Evolutionary conservation across 2,888 invertebrate species (phyloP).

Genomic region (Gortyna flavago): DNA sequence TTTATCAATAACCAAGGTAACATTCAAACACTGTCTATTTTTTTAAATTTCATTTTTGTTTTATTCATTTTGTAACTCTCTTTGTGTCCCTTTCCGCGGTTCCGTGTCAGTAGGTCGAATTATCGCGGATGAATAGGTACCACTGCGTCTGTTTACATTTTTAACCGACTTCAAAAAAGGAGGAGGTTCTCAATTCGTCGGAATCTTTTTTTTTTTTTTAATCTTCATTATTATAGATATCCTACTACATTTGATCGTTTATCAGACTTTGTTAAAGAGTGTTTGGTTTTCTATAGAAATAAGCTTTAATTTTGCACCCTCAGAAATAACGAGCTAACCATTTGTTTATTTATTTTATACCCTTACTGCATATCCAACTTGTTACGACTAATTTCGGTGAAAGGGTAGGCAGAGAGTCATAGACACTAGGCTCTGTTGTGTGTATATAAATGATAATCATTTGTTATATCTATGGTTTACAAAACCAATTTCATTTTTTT

Average conservation of each 20-base stretch:
- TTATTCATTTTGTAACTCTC: not conserved
- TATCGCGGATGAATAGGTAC: slow-evolving; percentile 20
- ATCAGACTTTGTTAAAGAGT: not conserved
- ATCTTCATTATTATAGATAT: not conserved
- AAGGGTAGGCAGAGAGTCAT: not conserved
- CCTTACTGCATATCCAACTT: too few species aligned
- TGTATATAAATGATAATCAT: not conserved
- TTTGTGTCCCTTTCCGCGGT: slow-evolving; percentile 3
- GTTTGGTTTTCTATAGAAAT: not conserved
- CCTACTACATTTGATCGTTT: not conserved
- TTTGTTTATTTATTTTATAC: slow-evolving; percentile 21
- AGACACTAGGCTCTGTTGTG: not conserved
- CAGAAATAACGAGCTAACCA: not conserved
- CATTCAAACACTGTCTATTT: not conserved
- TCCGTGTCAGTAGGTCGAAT: slow-evolving; percentile 46
- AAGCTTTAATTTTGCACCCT: not conserved
- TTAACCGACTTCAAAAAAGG: too few species aligned
- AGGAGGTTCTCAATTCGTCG: too few species aligned
- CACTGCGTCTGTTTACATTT: slow-evolving; percentile 44
- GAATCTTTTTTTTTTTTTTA: too few species aligned
- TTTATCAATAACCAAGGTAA: slow-evolving; percentile 57
- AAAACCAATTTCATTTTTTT: not conserved
- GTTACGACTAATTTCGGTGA: not conserved
- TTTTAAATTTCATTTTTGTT: not conserved
- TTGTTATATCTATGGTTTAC: not conserved